Evolutionary conservation across 2,797 vertebrate genomes (phyloP).

Genomic region (Chaetophractus vellerosus): DNA sequence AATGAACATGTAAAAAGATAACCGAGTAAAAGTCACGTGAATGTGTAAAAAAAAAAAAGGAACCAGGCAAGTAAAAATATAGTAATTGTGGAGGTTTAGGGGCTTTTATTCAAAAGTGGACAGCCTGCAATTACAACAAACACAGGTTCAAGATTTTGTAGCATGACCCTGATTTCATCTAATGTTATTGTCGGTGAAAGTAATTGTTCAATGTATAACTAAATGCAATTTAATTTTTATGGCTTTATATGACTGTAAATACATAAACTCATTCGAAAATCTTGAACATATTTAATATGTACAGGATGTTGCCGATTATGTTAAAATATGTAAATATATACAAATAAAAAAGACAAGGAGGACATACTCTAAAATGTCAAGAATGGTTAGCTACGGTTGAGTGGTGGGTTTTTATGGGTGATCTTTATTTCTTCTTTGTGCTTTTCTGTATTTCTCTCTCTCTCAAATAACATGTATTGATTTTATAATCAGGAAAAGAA

Average conservation of each 20-base stretch:
- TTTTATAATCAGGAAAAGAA: conserved; percentile 34
- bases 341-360: conserved; percentile 49
- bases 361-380: conserved; percentile 68
- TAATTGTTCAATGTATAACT: conserved; percentile 50
- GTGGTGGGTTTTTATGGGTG: conserved; percentile 32
- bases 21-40: background rate
- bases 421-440: conserved; percentile 41
- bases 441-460: background rate
- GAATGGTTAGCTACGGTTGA: conserved; percentile 44
- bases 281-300: conserved; percentile 65
- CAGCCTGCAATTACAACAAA: background rate
- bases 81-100: background rate
- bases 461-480: conserved; percentile 23
- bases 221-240: conserved; percentile 67
- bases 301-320: conserved; percentile 58
- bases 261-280: conserved; percentile 68
- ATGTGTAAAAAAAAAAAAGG: background rate
- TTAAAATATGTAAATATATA: conserved; percentile 74
- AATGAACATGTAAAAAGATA: background rate
- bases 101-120: conserved; percentile 49
- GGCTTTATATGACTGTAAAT: conserved; percentile 41
- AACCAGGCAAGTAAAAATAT: background rate
- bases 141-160: background rate
- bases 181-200: conserved; percentile 57
- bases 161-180: conserved; percentile 49